Evolutionary conservation across 2,888 invertebrate genomes (phyloP), one percentile per base, ranked within the genome.

Genomic region (Amiota minor): DNA sequence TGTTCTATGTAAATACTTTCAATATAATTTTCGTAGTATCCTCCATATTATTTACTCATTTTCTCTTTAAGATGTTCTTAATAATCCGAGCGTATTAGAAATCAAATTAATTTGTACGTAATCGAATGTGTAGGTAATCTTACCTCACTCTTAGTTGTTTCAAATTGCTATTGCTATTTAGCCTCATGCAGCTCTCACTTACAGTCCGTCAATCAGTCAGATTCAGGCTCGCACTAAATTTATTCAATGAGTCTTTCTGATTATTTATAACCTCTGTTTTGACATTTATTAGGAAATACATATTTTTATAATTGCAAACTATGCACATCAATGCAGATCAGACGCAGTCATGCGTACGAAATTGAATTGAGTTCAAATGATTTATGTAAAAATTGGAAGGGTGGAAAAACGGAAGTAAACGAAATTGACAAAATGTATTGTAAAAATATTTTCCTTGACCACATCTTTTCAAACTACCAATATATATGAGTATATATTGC

Each of bases 201-300:
- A 50, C 45, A 64, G 16, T 16, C 69, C 68, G n/a, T 71, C 23
- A 47, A 45, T 61, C 20, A 6, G 10, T 50, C 18, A 12, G 18
- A 46, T 70, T 53, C 56, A 18, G 65, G 23, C 49, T 20, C 49
- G 20, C 50, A 88, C 85, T 87, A 86, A 87, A 82, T 85, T 81
- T 80, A 79, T 84, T 80, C 79, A 84, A 76, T 86, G 78, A 81
- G 85, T 86, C 84, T 85, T 85, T 74, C 79, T 72, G 73, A 68
- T 73, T 86, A 86, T 88, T 87, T 87, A 87, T 87, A 88, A 80
- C 77, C 75, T 76, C 76, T 72, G 71, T 73, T 75, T 67, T 47
- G 0, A 35, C 35, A 45, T 62, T 35, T 46, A 68, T 56, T 70
- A 76, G 75, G 75, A 77, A 77, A 75, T 76, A 59, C 20, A 11